Conservation (phyloP, 2,888 invertebrate species). For the Lingula anatina region DNA sequence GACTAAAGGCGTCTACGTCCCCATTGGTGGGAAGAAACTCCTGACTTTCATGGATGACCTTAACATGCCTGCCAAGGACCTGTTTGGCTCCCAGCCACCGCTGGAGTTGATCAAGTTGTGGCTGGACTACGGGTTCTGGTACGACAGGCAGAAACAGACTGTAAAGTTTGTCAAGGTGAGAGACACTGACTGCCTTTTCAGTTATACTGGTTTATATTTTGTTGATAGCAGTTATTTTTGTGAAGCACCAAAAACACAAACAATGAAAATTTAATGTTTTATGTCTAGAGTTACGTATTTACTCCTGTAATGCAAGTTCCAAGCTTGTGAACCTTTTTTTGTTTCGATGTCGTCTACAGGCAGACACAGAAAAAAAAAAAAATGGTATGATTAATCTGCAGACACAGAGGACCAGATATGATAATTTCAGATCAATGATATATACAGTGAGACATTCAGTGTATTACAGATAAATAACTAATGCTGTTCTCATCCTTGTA, state of each 20-base stretch:
- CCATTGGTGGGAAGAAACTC: conserved; percentile 74
- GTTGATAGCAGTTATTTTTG: background rate
- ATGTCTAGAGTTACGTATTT: too few species aligned
- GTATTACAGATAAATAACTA: too few species aligned
- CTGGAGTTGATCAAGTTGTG: conserved; percentile 78
- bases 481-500: too few species aligned
- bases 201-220: background rate
- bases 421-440: background rate
- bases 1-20: conserved; percentile 77
- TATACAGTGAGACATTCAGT: too few species aligned
- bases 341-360: too few species aligned
- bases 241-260: background rate
- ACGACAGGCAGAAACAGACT: conserved; percentile 73
- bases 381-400: too few species aligned
- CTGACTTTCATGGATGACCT: conserved; percentile 86
- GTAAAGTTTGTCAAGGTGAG: conserved; percentile 69
- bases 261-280: too few species aligned
- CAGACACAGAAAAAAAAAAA: too few species aligned
- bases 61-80: conserved; percentile 86
- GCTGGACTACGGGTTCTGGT: conserved; percentile 89
- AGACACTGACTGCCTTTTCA: conserved; percentile 1
- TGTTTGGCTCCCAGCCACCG: conserved; percentile 84
- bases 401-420: too few species aligned
- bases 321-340: too few species aligned
- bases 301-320: too few species aligned